Percentiles rank a stretch among this genome's conserved stretches.
Conservation (phyloP, 2,888 invertebrate species). For the Diarsia rubi region DNA sequence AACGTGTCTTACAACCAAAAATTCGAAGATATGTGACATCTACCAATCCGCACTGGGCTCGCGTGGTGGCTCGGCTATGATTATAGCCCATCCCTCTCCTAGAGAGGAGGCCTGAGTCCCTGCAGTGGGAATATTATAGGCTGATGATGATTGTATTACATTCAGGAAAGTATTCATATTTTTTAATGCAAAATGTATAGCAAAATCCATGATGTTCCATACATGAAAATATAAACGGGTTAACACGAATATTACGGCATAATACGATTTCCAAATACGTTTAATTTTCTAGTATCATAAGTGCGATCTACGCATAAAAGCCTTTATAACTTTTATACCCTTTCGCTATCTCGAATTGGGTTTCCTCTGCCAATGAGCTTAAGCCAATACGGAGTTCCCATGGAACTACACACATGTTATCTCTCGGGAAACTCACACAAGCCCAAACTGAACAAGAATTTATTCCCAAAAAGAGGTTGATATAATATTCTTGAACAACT, state of each 20-base stretch:
- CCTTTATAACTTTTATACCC: constrained; percentile 56
- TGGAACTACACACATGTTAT: constrained; percentile 44
- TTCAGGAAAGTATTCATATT: no score
- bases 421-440: constrained; percentile 35
- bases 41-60: no score
- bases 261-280: constrained; percentile 29
- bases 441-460: constrained; percentile 20
- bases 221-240: constrained; percentile 18
- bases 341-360: constrained; percentile 58
- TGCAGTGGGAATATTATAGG: no score
- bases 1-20: no score
- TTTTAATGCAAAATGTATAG: no score
- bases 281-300: constrained; percentile 50
- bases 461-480: constrained; percentile 30
- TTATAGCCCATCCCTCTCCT: no score
- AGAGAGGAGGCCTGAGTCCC: no score
- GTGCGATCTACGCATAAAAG: constrained; percentile 44
- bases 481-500: constrained; percentile 30
- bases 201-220: background rate
- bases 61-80: no score
- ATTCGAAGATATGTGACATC: no score
- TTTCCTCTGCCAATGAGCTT: constrained; percentile 56
- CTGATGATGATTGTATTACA: no score
- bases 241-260: constrained; percentile 33
- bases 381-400: constrained; percentile 45